A percentile compares a stretch with the other conserved stretches of the same genome.
Evolutionary conservation across 37 sponge, comb jelly and placozoan genomes (phyloP).

Genomic region (Mnemiopsis leidyi): DNA sequence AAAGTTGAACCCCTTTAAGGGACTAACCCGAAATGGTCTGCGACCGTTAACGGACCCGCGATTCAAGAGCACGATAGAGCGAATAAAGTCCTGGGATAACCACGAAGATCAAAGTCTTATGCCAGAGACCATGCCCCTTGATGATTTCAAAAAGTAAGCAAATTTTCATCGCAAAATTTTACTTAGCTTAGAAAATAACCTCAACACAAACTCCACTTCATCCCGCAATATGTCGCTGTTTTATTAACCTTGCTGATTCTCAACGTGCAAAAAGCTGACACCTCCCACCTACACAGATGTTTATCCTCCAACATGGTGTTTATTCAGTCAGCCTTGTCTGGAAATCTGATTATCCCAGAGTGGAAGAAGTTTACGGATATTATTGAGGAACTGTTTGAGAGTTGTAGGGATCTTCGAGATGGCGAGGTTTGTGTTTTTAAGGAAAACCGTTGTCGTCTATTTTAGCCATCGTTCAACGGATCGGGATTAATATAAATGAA

Average conservation of each 20-base stretch:
- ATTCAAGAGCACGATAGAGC: background rate
- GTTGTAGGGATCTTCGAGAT: background rate
- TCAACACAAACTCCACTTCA: too few species aligned
- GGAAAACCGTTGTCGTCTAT: too few species aligned
- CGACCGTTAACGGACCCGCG: background rate
- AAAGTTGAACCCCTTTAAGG: background rate
- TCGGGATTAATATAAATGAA: too few species aligned
- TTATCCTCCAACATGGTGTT: conserved; percentile 27
- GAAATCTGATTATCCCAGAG: conserved; percentile 17
- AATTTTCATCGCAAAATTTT: too few species aligned
- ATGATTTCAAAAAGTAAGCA: conserved; percentile 13
- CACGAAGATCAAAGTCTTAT: background rate
- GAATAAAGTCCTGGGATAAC: background rate
- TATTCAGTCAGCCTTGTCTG: background rate
- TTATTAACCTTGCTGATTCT: too few species aligned
- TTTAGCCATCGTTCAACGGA: too few species aligned
- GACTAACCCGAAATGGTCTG: background rate
- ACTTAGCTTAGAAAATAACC: too few species aligned
- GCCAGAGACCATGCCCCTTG: conserved; percentile 14
- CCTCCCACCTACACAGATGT: background rate
- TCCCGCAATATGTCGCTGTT: too few species aligned
- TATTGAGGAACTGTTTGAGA: background rate
- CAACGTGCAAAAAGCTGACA: background rate
- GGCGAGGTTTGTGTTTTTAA: background rate
- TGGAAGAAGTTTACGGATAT: background rate